Evolutionary conservation across 2,797 vertebrate genomes (phyloP), one percentile per base, ranked within the genome.

Genomic region (Chelon labrosus): DNA sequence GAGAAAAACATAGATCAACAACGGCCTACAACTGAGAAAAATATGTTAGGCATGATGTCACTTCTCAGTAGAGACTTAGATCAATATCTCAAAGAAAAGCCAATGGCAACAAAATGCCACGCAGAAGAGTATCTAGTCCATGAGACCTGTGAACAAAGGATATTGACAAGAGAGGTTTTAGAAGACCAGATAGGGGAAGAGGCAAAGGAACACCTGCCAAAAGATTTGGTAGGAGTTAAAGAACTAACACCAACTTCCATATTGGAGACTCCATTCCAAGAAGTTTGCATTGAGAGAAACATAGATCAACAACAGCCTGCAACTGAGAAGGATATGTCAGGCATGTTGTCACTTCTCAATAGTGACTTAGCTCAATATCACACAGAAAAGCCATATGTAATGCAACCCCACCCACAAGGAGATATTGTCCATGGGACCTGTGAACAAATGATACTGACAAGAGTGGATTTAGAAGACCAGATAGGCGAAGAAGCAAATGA

Each of bases 31-130:
- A 39, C 14, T 58, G 76, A 79, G 14, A 87, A 59, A 31, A 19
- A 89, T 38, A 61, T 88, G 38, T 72, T 83, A 57, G 84, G 85
- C 2, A 89, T 89, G 86, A 2, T 84, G 37, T 75, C 84, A 39
- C 55, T 84, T 17, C 83, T 89, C n/a, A 76, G 20, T 49, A 22
- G 6, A 75, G 83, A 90, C 20, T 62, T 88, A 47, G 83, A 85
- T 46, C 66, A 82, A 0, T 13, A 65, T 47, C 37, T 87, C 0
- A 17, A 63, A 8, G 50, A 85, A 72, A 73, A 37, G 6, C 55
- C 84, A 54, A 5, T 58, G 5, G 31, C 25, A 22, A 10, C 20
- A 20, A 31, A 69, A 5, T 8, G 11, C 37, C 31, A 47, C 0
- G 41, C 61, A 69, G 63, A 44, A 20, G 59, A 83, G 1, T 47